Evolutionary conservation across 2,888 invertebrate genomes (phyloP), one percentile per base, ranked within the genome.

Genomic region (Oscheius sp.): DNA sequence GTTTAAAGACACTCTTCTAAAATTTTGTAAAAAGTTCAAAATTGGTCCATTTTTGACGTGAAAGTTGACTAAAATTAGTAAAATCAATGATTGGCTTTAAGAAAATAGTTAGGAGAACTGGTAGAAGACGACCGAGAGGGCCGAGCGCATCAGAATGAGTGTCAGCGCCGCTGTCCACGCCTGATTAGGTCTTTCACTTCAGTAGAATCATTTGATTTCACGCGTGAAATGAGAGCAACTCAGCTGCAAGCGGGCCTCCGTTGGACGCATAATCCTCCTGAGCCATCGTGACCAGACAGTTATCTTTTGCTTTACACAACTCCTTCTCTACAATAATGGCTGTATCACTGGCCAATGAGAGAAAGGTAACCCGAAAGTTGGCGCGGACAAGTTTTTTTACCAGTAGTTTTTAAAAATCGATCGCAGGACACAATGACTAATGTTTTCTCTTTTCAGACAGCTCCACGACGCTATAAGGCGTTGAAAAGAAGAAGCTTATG

Each of bases 201-300:
- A 72, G 72, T 72, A 70, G 72, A 72, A 72, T 72, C 72, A 72
- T 72, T 72, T 69, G 70, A 72, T 72, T 72, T 72, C 72, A 72
- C 72, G 72, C 70, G 64, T 72, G 72, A 65, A 55, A 66, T 65
- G 72, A 67, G 70, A 57, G 72, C 67, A 55, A 58, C 58, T 67
- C 67, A 58, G 58, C 46, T 57, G 67, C 55, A 55, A 55, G 31
- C 65, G 53, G 55, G 25, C 33, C 50, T 29, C 50, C 48, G 37
- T 34, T 15, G 50, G 27, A 27, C 33, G 64, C 64, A 39, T 61
- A 61, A 61, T 61, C 61, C 61, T 29, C 25, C 23, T 55, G 61
- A 61, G 61, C 61, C 61, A 45, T 42, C 45, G 45, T 45, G 34
- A n/a, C 37, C n/a, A 17, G 20, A 23, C 57, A n/a, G n/a, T n/a